These are phyloP conservation scores for Caenorhabditis elegans DNA, from an alignment of 1,140 invertebrate species.

Conservation along the genomic window DNA sequence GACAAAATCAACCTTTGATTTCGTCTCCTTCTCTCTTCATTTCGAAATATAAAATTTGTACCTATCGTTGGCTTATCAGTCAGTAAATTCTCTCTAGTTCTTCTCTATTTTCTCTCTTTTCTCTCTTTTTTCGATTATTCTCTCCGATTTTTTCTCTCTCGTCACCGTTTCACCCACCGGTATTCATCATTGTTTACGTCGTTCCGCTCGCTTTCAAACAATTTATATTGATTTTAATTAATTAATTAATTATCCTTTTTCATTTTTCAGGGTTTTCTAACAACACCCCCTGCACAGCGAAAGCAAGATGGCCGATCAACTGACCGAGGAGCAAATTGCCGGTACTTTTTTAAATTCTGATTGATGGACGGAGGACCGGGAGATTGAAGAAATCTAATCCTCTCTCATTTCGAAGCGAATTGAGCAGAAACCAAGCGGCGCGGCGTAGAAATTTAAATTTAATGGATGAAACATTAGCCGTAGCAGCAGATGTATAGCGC, in stretches of 20 bases:
- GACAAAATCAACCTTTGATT: background rate
- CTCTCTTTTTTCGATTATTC: no score
- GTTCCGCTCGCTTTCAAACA: no score
- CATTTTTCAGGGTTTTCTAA: slow-evolving; percentile 6
- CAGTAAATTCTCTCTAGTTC: background rate
- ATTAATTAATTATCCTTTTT: background rate
- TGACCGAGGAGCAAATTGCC: slow-evolving; percentile 66
- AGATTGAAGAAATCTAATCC: background rate
- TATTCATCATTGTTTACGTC: background rate
- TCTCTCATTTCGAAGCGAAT: slow-evolving; percentile 29
- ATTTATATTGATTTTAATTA: no score
- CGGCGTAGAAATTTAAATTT: background rate
- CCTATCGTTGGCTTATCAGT: background rate
- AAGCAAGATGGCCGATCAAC: slow-evolving; percentile 62
- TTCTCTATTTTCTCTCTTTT: background rate
- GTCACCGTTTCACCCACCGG: background rate
- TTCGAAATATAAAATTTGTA: background rate
- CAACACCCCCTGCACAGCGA: background rate
- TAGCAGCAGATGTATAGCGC: no score
- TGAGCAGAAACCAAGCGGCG: background rate
- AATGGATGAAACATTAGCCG: slow-evolving; percentile 27
- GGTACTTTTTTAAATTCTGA: slow-evolving; percentile 46
- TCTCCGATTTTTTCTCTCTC: background rate
- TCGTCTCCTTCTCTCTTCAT: background rate
- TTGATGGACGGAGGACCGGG: no score